Conservation (phyloP, 2,888 invertebrate genomes). For the Melanostoma scalare region DNA sequence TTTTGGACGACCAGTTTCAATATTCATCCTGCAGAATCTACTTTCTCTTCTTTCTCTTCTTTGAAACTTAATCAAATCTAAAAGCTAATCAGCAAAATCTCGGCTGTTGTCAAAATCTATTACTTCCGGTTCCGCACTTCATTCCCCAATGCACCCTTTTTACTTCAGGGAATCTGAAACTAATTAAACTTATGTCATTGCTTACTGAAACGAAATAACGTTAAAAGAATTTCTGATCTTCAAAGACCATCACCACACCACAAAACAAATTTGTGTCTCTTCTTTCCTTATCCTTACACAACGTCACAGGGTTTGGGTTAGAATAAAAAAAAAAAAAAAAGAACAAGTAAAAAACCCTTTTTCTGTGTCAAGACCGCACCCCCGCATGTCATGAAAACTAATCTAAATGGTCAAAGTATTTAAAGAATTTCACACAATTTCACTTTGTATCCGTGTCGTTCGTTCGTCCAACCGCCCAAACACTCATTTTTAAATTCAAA, state of each 20-base stretch:
- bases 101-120: conserved; percentile 19
- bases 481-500: conserved; percentile 27
- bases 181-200: conserved; percentile 62
- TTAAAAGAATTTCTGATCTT: conserved; percentile 24
- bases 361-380: conserved; percentile 8
- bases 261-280: conserved; percentile 25
- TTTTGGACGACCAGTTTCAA: too few relatives aligned
- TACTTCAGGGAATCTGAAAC: conserved; percentile 53
- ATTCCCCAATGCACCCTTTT: conserved; percentile 31
- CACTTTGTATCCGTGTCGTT: conserved; percentile 38
- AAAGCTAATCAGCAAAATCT: background rate
- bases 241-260: conserved; percentile 18
- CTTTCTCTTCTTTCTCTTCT: too few relatives aligned
- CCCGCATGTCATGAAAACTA: conserved; percentile 21
- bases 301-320: background rate
- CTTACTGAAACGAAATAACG: conserved; percentile 1
- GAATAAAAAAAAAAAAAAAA: background rate
- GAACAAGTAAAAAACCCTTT: background rate
- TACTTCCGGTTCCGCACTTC: conserved; percentile 3
- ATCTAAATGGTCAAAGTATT: conserved; percentile 55
- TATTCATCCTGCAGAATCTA: too few relatives aligned
- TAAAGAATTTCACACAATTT: conserved; percentile 66
- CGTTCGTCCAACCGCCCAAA: background rate
- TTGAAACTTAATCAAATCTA: background rate
- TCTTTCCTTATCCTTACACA: background rate